These are phyloP conservation scores for Tachycineta bicolor DNA, from an alignment of 2,113 vertebrate species.

Conservation along the genomic window DNA sequence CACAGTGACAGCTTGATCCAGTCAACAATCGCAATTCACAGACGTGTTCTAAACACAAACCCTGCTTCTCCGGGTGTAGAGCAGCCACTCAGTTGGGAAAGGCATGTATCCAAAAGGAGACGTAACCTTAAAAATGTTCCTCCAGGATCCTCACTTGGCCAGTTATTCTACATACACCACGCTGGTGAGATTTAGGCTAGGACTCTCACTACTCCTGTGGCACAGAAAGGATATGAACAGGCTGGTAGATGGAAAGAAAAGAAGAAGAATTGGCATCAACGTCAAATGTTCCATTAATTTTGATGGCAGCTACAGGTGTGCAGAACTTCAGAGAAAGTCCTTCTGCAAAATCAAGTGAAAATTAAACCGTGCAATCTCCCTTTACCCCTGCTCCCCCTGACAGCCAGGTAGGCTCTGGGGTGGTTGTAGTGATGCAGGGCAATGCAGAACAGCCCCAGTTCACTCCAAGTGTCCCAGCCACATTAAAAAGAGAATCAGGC, in stretches of 20 bases:
- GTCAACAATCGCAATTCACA: background rate
- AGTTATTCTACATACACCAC: background rate
- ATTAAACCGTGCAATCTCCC: background rate
- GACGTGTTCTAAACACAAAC: conserved; percentile 4
- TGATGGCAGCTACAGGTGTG: background rate
- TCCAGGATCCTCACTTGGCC: background rate
- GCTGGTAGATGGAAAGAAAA: background rate
- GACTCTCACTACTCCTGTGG: background rate
- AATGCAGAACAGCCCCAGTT: background rate
- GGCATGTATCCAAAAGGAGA: background rate
- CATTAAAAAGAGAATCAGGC: background rate
- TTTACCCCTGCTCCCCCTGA: background rate
- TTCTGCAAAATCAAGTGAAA: background rate
- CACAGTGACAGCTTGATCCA: conserved; percentile 20
- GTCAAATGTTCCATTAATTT: background rate
- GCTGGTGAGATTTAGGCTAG: background rate
- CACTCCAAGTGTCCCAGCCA: background rate
- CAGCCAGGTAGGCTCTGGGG: background rate
- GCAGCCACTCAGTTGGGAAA: background rate
- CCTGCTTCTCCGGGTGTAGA: background rate
- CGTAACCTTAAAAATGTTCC: background rate
- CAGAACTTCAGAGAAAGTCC: background rate
- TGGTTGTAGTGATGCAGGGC: background rate
- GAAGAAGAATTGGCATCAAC: background rate
- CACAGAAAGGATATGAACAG: background rate